A percentile compares a stretch with the other conserved stretches of the same genome.
These are phyloP conservation scores for Melipona quadrifasciata DNA, from an alignment of 1,140 invertebrate species.

Conservation along the genomic window DNA sequence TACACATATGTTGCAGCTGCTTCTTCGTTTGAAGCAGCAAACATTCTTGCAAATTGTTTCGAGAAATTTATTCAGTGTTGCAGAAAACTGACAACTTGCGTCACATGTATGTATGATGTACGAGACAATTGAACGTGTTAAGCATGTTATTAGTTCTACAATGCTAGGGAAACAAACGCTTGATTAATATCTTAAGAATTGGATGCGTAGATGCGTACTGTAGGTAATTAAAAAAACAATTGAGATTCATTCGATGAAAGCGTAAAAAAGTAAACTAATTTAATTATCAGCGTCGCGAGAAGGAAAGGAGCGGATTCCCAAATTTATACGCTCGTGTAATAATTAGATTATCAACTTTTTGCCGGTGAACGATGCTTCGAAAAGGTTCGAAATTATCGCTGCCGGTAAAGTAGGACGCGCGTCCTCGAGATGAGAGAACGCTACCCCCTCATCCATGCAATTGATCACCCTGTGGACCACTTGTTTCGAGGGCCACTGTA, in stretches of 20 bases:
- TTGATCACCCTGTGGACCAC: not conserved
- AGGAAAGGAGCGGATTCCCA: too few species aligned
- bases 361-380: not conserved
- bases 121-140: not conserved
- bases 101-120: not conserved
- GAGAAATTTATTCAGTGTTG: not conserved
- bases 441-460: not conserved
- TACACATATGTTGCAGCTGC: too few species aligned
- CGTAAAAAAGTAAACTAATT: too few species aligned
- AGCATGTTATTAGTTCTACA: not conserved
- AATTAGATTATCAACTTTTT: too few species aligned
- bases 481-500: not conserved
- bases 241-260: too few species aligned
- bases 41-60: not conserved
- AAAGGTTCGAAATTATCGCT: not conserved
- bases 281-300: too few species aligned
- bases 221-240: too few species aligned
- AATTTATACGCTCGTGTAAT: too few species aligned
- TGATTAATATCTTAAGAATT: not conserved
- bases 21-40: not conserved
- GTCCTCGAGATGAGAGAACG: not conserved
- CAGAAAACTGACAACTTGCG: not conserved
- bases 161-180: not conserved
- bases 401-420: not conserved
- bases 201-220: too few species aligned